Percentiles rank a stretch among this genome's conserved stretches.
These are phyloP conservation scores for Epirrhoe alternata DNA, from an alignment of 2,888 invertebrate species.

Conservation along the genomic window DNA sequence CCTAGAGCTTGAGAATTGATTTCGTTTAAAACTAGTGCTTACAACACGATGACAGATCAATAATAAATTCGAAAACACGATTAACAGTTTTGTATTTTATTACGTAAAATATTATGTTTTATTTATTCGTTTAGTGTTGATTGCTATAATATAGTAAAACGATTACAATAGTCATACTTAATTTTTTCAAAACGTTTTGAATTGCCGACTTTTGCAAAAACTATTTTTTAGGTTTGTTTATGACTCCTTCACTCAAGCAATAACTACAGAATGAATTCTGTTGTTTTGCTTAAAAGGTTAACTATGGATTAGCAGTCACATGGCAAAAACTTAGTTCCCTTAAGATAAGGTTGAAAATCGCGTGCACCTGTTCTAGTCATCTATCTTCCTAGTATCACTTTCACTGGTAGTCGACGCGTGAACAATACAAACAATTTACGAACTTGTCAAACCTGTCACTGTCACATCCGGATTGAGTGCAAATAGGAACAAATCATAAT, in stretches of 20 bases:
- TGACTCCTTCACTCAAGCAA: no score
- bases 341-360: background rate
- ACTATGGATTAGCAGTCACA: background rate
- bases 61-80: constrained; percentile 16
- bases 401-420: constrained; percentile 34
- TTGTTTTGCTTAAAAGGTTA: background rate
- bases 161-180: background rate
- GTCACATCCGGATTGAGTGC: constrained; percentile 40
- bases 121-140: background rate
- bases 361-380: background rate
- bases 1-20: background rate
- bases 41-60: constrained; percentile 14
- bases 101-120: constrained; percentile 3
- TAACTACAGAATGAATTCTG: no score
- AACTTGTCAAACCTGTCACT: constrained; percentile 20
- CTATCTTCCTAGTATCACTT: constrained; percentile 29
- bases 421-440: constrained; percentile 39
- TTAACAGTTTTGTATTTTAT: constrained; percentile 5
- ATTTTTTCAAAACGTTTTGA: background rate
- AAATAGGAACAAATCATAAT: constrained; percentile 25
- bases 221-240: no score
- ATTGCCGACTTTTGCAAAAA: background rate
- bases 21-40: background rate
- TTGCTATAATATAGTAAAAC: background rate
- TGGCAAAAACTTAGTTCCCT: background rate